phyloP scores from a whole-genome alignment of 2,113 vertebrate species.

The Sinocyclocheilus grahami region DNA sequence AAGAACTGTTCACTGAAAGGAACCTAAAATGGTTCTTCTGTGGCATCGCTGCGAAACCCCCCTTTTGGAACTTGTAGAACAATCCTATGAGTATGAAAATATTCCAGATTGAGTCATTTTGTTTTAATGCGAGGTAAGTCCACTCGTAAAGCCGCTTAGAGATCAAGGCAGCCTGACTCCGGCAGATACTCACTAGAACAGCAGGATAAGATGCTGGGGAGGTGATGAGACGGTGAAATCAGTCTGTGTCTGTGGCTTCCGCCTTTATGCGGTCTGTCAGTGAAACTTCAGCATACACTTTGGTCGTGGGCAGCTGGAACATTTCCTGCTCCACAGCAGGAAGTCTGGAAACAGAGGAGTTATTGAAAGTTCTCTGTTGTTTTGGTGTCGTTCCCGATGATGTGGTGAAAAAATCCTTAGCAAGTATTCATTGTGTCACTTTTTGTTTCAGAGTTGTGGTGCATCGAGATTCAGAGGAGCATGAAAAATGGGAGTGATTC shows the following conservation, averaged over 20 bases:
- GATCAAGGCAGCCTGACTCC: background rate
- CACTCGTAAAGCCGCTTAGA: conserved; percentile 11
- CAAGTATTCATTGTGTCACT: background rate
- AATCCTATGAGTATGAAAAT: too few relatives aligned
- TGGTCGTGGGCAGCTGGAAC: conserved; percentile 33
- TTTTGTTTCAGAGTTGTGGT: conserved; percentile 9
- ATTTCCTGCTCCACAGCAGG: conserved; percentile 34
- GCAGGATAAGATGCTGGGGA: conserved; percentile 34
- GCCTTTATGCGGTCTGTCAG: conserved; percentile 46
- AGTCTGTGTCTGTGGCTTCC: conserved; percentile 28
- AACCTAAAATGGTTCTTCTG: too few relatives aligned
- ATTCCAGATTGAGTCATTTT: background rate
- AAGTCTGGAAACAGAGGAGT: conserved; percentile 21
- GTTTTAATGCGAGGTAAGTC: conserved; percentile 19
- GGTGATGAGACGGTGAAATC: conserved; percentile 34
- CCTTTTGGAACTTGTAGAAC: too few relatives aligned
- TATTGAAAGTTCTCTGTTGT: conserved; percentile 27
- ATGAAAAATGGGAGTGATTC: background rate
- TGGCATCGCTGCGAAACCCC: too few relatives aligned
- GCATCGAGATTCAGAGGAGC: background rate
- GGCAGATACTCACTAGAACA: conserved; percentile 2
- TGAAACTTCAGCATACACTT: conserved; percentile 37
- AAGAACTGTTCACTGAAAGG: too few relatives aligned
- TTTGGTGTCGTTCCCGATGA: conserved; percentile 19
- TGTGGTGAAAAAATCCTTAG: conserved; percentile 8